phyloP scores from a whole-genome alignment of 2,113 vertebrate species.

The Serilophus lunatus region DNA sequence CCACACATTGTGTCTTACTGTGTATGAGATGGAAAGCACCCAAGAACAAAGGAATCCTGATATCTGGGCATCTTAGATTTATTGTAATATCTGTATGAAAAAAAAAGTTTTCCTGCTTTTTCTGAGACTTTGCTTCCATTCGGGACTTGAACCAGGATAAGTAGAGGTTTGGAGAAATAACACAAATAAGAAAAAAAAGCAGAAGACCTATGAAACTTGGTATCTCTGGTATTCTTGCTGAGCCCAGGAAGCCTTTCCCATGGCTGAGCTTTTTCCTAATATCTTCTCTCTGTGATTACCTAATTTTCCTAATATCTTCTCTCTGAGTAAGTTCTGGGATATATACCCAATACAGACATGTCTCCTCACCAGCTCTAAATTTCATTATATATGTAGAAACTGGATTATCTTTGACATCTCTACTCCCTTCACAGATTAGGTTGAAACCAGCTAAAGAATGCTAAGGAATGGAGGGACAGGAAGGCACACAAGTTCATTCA shows the following conservation, averaged over 20 bases:
- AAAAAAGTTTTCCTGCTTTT: neutral
- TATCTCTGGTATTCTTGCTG: neutral
- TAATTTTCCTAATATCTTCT: no score
- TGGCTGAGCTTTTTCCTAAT: neutral
- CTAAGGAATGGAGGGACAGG: neutral
- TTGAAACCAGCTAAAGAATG: neutral
- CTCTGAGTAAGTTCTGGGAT: neutral
- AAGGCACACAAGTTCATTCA: neutral
- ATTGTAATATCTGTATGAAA: neutral
- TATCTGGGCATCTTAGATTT: neutral
- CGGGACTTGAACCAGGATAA: neutral
- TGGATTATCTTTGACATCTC: neutral
- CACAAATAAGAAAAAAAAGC: neutral
- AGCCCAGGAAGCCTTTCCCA: neutral
- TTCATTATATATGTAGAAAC: neutral
- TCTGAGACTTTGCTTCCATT: neutral
- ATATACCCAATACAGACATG: fast-evolving
- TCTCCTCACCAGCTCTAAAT: neutral
- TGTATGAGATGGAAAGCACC: neutral
- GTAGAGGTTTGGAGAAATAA: neutral
- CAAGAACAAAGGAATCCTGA: neutral
- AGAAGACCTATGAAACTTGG: neutral
- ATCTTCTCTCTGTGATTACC: neutral
- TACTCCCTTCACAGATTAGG: neutral
- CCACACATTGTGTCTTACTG: neutral